A percentile compares a stretch with the other conserved stretches of the same genome.
These are phyloP conservation scores for Plemyria rubiginata DNA, from an alignment of 2,888 invertebrate species.

Conservation along the genomic window DNA sequence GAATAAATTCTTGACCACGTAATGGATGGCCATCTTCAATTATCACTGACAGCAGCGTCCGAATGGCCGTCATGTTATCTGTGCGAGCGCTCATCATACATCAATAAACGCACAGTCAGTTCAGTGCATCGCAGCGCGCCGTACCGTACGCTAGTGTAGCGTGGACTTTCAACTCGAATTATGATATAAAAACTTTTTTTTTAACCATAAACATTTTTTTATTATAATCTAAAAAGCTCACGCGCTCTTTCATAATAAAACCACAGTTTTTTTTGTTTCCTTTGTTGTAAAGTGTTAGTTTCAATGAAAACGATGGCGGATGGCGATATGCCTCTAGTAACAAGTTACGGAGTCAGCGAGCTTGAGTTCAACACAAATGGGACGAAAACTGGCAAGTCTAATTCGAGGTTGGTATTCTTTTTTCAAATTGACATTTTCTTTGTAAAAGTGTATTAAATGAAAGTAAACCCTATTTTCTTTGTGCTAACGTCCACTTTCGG, in stretches of 20 bases:
- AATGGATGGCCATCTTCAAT: conserved; percentile 67
- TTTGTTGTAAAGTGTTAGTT: conserved; percentile 42
- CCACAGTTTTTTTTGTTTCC: conserved; percentile 37
- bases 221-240: conserved; percentile 1
- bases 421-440: conserved; percentile 22
- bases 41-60: conserved; percentile 71
- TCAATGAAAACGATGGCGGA: conserved; percentile 70
- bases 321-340: conserved; percentile 77
- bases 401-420: conserved; percentile 72
- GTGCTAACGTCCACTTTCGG: conserved; percentile 14
- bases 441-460: conserved; percentile 18
- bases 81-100: conserved; percentile 69
- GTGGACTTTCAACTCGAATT: conserved; percentile 19
- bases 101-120: conserved; percentile 63
- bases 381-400: conserved; percentile 69
- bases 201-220: too few relatives aligned
- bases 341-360: conserved; percentile 75
- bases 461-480: conserved; percentile 22
- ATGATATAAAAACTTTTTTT: conserved; percentile 33
- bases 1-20: conserved; percentile 21
- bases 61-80: conserved; percentile 73
- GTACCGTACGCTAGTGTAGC: conserved; percentile 45
- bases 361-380: conserved; percentile 75
- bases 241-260: conserved; percentile 1
- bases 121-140: conserved; percentile 65